These are phyloP conservation scores for Phytoseiulus persimilis DNA, from an alignment of 2,888 invertebrate species.

Conservation along the genomic window DNA sequence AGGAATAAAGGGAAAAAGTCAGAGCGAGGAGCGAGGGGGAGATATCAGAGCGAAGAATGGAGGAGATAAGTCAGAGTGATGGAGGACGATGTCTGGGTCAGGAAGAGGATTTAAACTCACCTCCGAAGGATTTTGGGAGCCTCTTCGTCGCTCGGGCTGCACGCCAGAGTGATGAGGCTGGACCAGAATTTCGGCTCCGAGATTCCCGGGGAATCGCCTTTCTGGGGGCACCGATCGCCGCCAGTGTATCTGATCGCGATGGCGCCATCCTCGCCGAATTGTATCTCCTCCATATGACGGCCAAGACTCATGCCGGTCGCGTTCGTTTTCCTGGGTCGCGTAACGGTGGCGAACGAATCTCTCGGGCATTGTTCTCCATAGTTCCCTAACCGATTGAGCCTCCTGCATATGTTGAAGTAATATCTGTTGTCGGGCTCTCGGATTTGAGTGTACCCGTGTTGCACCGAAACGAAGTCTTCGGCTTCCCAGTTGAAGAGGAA, in stretches of 20 bases:
- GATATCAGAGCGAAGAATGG: too few species aligned
- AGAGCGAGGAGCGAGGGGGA: too few species aligned
- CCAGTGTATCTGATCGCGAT: neutral
- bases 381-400: slow-evolving; percentile 47
- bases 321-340: neutral
- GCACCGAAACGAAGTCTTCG: slow-evolving; percentile 43
- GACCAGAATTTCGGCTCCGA: slow-evolving; percentile 9
- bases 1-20: too few species aligned
- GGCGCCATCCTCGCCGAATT: neutral
- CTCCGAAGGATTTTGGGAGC: neutral
- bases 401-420: slow-evolving; percentile 49
- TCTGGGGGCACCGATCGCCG: slow-evolving; percentile 14
- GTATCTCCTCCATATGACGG: slow-evolving; percentile 13
- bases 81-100: too few species aligned
- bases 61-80: too few species aligned
- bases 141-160: slow-evolving; percentile 9
- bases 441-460: slow-evolving; percentile 41
- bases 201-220: neutral
- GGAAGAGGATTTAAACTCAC: too few species aligned
- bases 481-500: slow-evolving; percentile 47
- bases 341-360: slow-evolving; percentile 22
- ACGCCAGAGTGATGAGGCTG: slow-evolving; percentile 14
- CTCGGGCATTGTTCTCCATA: slow-evolving; percentile 42
- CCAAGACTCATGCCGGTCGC: slow-evolving; percentile 1
- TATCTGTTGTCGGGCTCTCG: slow-evolving; percentile 46